Conservation (phyloP, 2,888 invertebrate species). For the Tenthredo scrophulariae region DNA sequence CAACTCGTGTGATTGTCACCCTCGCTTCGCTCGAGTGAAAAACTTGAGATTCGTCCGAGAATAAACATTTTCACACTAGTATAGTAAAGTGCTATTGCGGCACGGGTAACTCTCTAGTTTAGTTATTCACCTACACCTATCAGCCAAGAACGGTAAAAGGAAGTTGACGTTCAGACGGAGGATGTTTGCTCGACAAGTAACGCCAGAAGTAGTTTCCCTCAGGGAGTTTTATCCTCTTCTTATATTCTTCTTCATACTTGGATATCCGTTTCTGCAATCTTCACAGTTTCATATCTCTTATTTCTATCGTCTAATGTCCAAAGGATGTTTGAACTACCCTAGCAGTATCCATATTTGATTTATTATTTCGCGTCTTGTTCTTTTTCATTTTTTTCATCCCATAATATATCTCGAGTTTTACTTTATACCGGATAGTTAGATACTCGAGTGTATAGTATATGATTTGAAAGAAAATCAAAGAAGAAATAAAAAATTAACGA, state of each 20-base stretch:
- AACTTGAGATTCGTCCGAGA: too few relatives aligned
- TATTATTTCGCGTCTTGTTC: background rate
- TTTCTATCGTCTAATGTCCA: background rate
- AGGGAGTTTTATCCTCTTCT: background rate
- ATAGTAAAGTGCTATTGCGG: background rate
- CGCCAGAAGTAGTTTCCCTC: slow-evolving; percentile 24
- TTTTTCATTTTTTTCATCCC: background rate
- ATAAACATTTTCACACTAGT: too few relatives aligned
- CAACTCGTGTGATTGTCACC: too few relatives aligned
- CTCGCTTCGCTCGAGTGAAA: too few relatives aligned
- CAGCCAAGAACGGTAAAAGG: slow-evolving; percentile 10
- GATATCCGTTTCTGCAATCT: background rate
- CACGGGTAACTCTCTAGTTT: background rate
- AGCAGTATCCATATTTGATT: background rate
- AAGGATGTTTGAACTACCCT: background rate
- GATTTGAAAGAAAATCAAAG: background rate
- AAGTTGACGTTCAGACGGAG: slow-evolving; percentile 27
- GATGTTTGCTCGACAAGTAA: slow-evolving; percentile 43
- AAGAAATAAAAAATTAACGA: background rate
- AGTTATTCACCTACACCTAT: background rate
- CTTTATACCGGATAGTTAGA: background rate
- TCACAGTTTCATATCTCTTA: background rate
- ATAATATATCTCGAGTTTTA: background rate
- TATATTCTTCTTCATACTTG: background rate
- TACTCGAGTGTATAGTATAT: background rate